Percentiles rank a stretch among this genome's conserved stretches.
phyloP scores from a whole-genome alignment of 2,888 invertebrate species.

The Cabera pusaria region DNA sequence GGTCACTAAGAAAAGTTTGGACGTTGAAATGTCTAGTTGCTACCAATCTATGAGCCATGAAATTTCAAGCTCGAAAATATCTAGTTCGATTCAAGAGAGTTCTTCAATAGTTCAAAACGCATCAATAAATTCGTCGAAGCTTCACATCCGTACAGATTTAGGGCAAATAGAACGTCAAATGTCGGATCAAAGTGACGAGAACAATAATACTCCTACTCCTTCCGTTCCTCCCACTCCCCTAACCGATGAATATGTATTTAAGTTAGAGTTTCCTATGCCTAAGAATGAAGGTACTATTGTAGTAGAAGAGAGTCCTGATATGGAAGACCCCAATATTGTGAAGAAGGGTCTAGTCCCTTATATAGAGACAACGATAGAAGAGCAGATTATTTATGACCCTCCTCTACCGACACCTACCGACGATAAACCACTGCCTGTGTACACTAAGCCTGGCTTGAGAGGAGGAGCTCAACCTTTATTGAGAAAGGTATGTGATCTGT shows the following conservation, averaged over 20 bases:
- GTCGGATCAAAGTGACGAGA: constrained; percentile 34
- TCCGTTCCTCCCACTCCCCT: constrained; percentile 64
- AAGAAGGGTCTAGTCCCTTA: constrained; percentile 65
- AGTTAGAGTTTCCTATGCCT: constrained; percentile 58
- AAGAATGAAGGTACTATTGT: constrained; percentile 47
- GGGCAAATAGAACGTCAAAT: constrained; percentile 24
- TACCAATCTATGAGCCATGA: constrained; percentile 26
- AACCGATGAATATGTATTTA: constrained; percentile 71
- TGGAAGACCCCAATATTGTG: constrained; percentile 62
- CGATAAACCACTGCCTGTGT: constrained; percentile 47
- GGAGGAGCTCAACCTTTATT: constrained; percentile 22
- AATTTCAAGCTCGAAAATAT: constrained; percentile 4
- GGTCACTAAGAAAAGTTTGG: constrained; percentile 21
- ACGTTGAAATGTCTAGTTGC: constrained; percentile 17
- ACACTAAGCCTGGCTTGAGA: constrained; percentile 38
- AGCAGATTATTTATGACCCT: constrained; percentile 57
- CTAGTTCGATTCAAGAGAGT: constrained; percentile 1
- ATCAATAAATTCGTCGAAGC: constrained; percentile 8
- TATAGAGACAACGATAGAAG: constrained; percentile 60
- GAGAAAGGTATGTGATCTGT: constrained; percentile 19
- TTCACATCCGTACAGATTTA: constrained; percentile 31
- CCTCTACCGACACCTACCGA: constrained; percentile 58
- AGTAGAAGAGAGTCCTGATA: constrained; percentile 40
- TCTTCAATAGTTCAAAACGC: background rate
- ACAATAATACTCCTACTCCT: constrained; percentile 54